phyloP scores from a whole-genome alignment of 2,888 invertebrate genomes.

The Lordiphosa andalusiaca region DNA sequence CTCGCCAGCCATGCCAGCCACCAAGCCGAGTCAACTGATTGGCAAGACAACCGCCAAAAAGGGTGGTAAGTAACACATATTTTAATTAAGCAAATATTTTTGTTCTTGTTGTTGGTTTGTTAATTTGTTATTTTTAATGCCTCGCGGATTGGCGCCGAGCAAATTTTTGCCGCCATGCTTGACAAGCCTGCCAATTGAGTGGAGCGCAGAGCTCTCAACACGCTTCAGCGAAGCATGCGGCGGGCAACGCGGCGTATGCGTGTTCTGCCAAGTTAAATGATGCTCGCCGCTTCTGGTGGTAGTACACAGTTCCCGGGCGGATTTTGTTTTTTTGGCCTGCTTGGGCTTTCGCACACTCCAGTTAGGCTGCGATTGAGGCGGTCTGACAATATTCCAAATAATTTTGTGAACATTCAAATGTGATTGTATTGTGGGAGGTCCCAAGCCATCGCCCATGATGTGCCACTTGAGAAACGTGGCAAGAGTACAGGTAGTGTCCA shows the following conservation, averaged over 20 bases:
- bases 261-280: slow-evolving; percentile 61
- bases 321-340: slow-evolving; percentile 21
- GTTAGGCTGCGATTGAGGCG: slow-evolving; percentile 12
- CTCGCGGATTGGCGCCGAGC: slow-evolving; percentile 37
- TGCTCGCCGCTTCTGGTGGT: slow-evolving; percentile 27
- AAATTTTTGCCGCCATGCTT: slow-evolving; percentile 53
- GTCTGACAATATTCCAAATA: slow-evolving; percentile 20
- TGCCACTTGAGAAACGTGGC: no score
- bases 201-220: slow-evolving; percentile 64
- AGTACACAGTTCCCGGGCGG: background rate
- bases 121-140: slow-evolving; percentile 6
- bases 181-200: slow-evolving; percentile 68
- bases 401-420: slow-evolving; percentile 15
- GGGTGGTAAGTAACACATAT: slow-evolving; percentile 64
- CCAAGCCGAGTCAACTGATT: slow-evolving; percentile 39
- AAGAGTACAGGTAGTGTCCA: no score
- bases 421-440: slow-evolving; percentile 7
- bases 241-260: slow-evolving; percentile 64
- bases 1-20: slow-evolving; percentile 39
- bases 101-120: background rate
- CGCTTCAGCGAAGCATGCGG: slow-evolving; percentile 68
- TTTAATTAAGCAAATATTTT: background rate
- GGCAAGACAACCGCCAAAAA: slow-evolving; percentile 58
- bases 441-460: no score
- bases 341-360: slow-evolving; percentile 32